phyloP scores from a whole-genome alignment of 2,797 vertebrate genomes.

The Darevskia mixta region DNA sequence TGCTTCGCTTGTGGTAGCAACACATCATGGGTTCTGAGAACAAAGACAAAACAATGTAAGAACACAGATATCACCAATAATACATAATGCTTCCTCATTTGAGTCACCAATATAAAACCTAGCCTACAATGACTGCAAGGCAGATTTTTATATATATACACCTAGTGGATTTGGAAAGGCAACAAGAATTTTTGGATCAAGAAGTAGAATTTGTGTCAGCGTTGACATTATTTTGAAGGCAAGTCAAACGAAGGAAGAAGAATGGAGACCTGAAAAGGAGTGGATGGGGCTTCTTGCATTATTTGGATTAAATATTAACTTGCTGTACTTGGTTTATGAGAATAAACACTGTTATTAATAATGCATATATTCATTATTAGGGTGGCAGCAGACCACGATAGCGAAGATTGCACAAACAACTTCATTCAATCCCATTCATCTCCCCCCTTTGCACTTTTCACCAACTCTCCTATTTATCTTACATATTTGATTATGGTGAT shows the following conservation, averaged over 20 bases:
- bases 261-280: neutral
- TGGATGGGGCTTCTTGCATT: neutral
- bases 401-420: slow-evolving; percentile 38
- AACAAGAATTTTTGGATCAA: neutral
- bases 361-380: slow-evolving; percentile 70
- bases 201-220: neutral
- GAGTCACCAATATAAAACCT: neutral
- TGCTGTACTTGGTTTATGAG: slow-evolving; percentile 47
- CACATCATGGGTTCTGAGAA: neutral
- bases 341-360: slow-evolving; percentile 74
- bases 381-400: slow-evolving; percentile 23
- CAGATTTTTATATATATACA: neutral
- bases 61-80: neutral
- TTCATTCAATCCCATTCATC: neutral
- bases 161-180: neutral
- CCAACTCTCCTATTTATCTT: neutral
- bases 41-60: neutral
- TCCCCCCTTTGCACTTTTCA: neutral
- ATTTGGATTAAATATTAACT: slow-evolving; percentile 74
- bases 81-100: neutral
- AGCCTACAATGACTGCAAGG: neutral
- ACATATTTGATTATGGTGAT: neutral
- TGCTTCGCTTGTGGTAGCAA: neutral
- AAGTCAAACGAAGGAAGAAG: neutral
- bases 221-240: neutral